Evolutionary conservation across 2,113 vertebrate genomes (phyloP), one percentile per base, ranked within the genome.

Genomic region (Salvelinus alpinus): DNA sequence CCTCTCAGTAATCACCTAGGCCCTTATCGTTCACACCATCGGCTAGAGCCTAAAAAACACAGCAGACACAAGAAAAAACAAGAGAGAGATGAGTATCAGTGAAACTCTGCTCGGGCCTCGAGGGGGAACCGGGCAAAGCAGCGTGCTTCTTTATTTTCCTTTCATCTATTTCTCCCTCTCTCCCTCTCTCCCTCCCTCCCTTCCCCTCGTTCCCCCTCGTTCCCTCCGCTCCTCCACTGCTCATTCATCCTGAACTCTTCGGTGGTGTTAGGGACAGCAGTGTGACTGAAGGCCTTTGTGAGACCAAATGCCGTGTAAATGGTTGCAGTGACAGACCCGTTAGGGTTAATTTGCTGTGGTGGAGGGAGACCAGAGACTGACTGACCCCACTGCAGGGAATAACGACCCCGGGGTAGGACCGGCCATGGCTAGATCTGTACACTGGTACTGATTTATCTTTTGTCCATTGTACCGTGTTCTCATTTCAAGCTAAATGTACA

Each of bases 171-270:
- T 44, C 38, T 44, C 38, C 38, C 8, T 11, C 38, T 9, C 68
- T 9, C 9, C 20, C 68, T 7, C 67, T 47, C 31, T 22, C 67
- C 34, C 1, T 38, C 34, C 34, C 6, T 38, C 7, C 38, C 68
- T 8, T 9, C 20, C 68, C 44, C n/a, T 13, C 68, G 29, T 29
- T 29, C 29, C 29, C 27, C 5, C 34, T 47, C 67, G 5, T 27
- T 47, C 20, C n/a, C 38, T 38, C 27, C 31, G 57, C 20, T 12
- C 25, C 20, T 54, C 34, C 25, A 9, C 72, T 34, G 31, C 57
- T 74, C 72, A 44, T 12, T 78, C 47, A 78, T 73, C 68, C 71
- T 64, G 59, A 65, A 66, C 62, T 68, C 66, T 34, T 68, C 18
- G 5, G 66, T 68, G 29, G 29, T 20, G 64, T 65, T 31, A 12